These are phyloP conservation scores for Panagrolaimus sp. DNA, from an alignment of 1,140 invertebrate species.

Conservation along the genomic window DNA sequence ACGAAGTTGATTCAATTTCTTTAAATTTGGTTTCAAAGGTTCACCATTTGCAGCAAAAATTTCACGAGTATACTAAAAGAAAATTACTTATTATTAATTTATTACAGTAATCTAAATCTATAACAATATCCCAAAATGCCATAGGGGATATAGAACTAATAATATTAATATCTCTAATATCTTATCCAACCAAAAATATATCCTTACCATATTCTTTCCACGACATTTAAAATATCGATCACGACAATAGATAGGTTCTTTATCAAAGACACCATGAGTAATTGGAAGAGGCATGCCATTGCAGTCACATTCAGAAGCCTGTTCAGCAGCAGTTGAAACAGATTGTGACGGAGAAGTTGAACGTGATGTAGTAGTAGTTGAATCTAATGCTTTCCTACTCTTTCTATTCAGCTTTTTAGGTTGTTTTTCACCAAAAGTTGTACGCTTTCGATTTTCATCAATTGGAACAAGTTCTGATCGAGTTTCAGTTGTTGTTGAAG, in stretches of 20 bases:
- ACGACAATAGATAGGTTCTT: neutral
- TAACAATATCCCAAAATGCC: no score
- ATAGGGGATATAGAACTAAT: no score
- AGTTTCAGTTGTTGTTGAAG: neutral
- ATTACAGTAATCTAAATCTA: no score
- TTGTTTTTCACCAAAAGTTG: neutral
- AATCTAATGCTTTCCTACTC: neutral
- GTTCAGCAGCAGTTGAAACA: no score
- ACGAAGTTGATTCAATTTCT: neutral
- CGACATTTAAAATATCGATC: neutral
- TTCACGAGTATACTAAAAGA: conserved; percentile 3
- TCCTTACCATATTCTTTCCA: conserved; percentile 12
- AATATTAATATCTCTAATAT: no score
- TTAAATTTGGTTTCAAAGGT: neutral
- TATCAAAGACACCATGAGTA: neutral
- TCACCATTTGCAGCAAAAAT: neutral
- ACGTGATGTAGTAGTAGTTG: no score
- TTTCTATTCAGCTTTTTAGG: neutral
- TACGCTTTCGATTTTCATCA: no score
- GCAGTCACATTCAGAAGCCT: neutral
- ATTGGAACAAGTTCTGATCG: no score
- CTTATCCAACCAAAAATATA: no score
- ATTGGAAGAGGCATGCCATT: neutral
- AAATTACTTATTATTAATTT: no score
- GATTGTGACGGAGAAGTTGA: no score